Evolutionary conservation across 2,797 vertebrate genomes (phyloP).

Genomic region (Sparidentex hasta): DNA sequence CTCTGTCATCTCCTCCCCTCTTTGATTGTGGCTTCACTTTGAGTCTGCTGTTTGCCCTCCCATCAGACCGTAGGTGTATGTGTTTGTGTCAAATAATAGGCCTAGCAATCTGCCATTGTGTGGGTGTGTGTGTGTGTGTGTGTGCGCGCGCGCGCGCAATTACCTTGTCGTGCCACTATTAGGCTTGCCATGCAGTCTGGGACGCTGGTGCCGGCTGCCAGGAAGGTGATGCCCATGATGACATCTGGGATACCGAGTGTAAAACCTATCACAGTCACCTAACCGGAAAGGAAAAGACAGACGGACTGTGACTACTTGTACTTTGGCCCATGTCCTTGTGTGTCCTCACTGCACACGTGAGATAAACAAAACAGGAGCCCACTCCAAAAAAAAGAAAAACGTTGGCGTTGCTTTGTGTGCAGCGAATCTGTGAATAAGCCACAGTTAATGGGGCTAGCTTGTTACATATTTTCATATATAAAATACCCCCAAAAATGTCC

Average conservation of each 20-base stretch:
- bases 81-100: not conserved
- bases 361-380: not conserved
- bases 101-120: not conserved
- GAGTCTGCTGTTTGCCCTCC: conserved; percentile 35
- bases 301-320: not conserved
- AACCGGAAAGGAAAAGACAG: conserved; percentile 10
- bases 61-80: not conserved
- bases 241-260: conserved; percentile 97
- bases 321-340: not conserved
- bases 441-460: not conserved
- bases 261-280: conserved; percentile 97
- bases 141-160: conserved; percentile 17
- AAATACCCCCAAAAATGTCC: no score
- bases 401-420: not conserved
- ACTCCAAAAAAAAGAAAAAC: not conserved
- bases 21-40: conserved; percentile 41
- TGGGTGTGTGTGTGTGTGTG: conserved; percentile 9
- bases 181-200: conserved; percentile 99
- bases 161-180: conserved; percentile 97
- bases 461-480: no score
- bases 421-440: not conserved
- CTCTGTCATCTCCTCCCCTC: conserved; percentile 28
- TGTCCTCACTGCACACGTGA: not conserved
- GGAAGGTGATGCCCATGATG: conserved; percentile 98
- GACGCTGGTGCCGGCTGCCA: conserved; percentile 97